Percentiles rank a stretch among this genome's conserved stretches.
phyloP scores from a whole-genome alignment of 2,797 vertebrate species.

The Ispidina lecontei region DNA sequence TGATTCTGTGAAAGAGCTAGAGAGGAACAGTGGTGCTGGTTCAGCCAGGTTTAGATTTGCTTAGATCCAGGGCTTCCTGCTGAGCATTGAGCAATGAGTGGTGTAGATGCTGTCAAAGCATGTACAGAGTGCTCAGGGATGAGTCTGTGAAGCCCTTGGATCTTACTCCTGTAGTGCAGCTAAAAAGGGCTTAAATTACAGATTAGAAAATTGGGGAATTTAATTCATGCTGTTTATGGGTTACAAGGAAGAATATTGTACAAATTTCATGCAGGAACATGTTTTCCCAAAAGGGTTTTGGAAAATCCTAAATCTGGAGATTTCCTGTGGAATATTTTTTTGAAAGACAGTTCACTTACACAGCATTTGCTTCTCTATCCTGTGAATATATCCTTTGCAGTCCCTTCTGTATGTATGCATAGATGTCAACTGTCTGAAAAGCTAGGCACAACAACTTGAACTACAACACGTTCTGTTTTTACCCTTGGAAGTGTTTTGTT shows the following conservation, averaged over 20 bases:
- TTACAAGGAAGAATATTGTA: neutral
- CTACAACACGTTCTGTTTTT: neutral
- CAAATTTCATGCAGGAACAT: neutral
- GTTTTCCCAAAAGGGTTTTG: neutral
- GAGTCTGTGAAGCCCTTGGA: neutral
- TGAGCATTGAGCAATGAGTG: neutral
- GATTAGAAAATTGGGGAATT: neutral
- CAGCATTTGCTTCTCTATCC: neutral
- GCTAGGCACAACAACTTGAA: neutral
- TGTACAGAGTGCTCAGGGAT: neutral
- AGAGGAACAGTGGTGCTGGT: neutral
- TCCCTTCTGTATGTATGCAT: neutral
- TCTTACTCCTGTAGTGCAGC: neutral
- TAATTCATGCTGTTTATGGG: neutral
- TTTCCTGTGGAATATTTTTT: neutral
- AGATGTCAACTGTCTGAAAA: neutral
- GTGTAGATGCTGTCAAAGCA: neutral
- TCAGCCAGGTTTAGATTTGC: neutral
- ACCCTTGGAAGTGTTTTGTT: constrained; percentile 39
- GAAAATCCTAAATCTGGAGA: neutral
- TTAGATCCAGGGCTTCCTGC: neutral
- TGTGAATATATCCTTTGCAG: neutral
- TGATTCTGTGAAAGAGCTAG: neutral
- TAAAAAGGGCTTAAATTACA: neutral
- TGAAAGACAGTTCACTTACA: neutral